Evolutionary conservation across 2,888 invertebrate species (phyloP).

Genomic region (Minunthozetes semirufus): DNA sequence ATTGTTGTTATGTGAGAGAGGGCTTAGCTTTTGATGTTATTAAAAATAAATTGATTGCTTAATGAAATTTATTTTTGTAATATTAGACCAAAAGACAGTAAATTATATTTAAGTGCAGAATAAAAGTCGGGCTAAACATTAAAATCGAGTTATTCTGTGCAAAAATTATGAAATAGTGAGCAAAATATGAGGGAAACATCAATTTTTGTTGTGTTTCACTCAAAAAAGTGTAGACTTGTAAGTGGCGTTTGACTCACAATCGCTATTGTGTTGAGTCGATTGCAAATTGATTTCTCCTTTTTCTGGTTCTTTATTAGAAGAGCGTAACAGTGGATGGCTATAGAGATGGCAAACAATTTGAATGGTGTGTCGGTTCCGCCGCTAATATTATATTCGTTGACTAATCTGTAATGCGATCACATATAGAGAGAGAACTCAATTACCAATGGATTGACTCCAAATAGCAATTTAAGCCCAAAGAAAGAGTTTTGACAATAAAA

Average conservation of each 20-base stretch:
- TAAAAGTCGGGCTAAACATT: no score
- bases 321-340: not conserved
- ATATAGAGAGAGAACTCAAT: slow-evolving; percentile 25
- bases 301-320: not conserved
- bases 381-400: slow-evolving; percentile 2
- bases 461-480: slow-evolving; percentile 28
- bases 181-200: not conserved
- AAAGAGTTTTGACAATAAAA: slow-evolving; percentile 23
- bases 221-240: no score
- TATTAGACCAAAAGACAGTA: not conserved
- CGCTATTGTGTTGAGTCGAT: not conserved
- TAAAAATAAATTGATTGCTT: slow-evolving; percentile 8
- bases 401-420: slow-evolving; percentile 28
- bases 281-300: not conserved
- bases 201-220: not conserved
- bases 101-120: no score
- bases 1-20: not conserved
- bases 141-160: not conserved
- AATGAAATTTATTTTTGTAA: slow-evolving; percentile 6
- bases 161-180: not conserved
- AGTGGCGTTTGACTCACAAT: not conserved
- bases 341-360: slow-evolving; percentile 1
- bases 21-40: slow-evolving; percentile 15
- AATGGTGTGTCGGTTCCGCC: not conserved
- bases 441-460: slow-evolving; percentile 25